These are phyloP conservation scores for Betta splendens DNA, from an alignment of 2,797 vertebrate genomes.

Conservation along the genomic window DNA sequence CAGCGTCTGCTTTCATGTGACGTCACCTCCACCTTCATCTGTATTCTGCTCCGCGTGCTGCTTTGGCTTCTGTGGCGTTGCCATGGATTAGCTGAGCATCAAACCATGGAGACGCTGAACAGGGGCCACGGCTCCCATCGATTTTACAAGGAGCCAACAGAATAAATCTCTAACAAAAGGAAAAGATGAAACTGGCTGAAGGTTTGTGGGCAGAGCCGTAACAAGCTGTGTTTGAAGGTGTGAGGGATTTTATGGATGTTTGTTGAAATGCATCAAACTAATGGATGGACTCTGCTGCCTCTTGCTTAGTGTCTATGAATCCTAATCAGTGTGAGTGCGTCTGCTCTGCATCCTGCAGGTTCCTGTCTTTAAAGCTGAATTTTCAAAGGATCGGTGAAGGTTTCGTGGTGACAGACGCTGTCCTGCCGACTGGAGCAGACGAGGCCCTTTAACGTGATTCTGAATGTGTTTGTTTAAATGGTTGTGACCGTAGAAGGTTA, in stretches of 20 bases:
- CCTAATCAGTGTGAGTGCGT: no score
- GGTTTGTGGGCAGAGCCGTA: not conserved
- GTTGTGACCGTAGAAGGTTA: no score
- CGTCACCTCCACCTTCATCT: constrained; percentile 29
- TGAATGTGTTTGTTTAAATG: no score
- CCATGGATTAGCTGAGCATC: constrained; percentile 55
- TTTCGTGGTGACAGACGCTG: no score
- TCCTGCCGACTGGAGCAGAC: no score
- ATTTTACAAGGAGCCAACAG: constrained; percentile 55
- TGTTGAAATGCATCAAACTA: no score
- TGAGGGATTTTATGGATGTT: not conserved
- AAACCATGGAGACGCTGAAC: constrained; percentile 64
- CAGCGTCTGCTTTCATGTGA: constrained; percentile 3
- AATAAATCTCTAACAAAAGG: constrained; percentile 50
- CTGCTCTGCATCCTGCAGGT: no score
- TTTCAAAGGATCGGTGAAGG: no score
- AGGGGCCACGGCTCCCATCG: constrained; percentile 37
- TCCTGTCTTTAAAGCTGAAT: no score
- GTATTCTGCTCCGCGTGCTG: constrained; percentile 35
- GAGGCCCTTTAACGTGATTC: no score
- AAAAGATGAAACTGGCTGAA: constrained; percentile 17
- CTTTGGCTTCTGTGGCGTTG: constrained; percentile 46
- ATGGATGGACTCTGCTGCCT: no score
- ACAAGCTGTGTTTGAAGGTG: not conserved
- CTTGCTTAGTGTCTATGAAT: no score